Percentiles rank a stretch among this genome's conserved stretches.
Conservation (phyloP, 2,113 vertebrate genomes). For the Picathartes gymnocephalus region DNA sequence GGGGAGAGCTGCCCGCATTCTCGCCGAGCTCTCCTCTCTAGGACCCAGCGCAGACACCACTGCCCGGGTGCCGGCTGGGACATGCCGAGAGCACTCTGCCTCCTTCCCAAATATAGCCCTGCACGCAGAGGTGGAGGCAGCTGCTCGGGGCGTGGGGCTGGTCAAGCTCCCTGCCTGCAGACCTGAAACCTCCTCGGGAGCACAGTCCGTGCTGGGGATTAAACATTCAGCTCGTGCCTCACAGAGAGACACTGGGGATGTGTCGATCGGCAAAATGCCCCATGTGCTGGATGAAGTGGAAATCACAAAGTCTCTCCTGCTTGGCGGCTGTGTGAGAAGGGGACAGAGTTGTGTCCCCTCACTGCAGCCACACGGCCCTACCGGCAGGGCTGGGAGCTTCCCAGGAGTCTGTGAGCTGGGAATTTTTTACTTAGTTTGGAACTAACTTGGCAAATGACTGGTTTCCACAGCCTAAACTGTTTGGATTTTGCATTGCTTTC, state of each 20-base stretch:
- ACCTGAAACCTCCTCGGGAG: not conserved
- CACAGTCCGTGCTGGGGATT: not conserved
- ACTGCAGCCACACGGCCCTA: not conserved
- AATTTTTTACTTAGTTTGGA: constrained; percentile 29
- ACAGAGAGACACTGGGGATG: rapidly evolving
- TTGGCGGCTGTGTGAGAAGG: rapidly evolving
- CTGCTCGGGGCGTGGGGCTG: not conserved
- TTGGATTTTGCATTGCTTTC: not conserved
- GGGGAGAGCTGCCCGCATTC: not conserved
- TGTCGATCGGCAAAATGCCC: not conserved
- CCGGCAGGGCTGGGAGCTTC: not conserved
- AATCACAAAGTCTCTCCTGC: not conserved
- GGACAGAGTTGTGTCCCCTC: not conserved
- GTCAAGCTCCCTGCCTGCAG: rapidly evolving
- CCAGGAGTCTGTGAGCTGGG: not conserved
- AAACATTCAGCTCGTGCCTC: not conserved
- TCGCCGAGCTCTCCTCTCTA: not conserved
- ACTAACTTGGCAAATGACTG: constrained; percentile 13
- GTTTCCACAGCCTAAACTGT: not conserved
- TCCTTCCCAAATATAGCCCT: constrained; percentile 53
- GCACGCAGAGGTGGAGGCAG: not conserved
- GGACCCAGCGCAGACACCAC: not conserved
- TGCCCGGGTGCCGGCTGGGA: not conserved
- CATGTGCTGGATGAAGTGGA: rapidly evolving
- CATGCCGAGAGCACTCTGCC: not conserved